phyloP scores from a whole-genome alignment of 2,888 invertebrate species.

The Nycteola revayana region DNA sequence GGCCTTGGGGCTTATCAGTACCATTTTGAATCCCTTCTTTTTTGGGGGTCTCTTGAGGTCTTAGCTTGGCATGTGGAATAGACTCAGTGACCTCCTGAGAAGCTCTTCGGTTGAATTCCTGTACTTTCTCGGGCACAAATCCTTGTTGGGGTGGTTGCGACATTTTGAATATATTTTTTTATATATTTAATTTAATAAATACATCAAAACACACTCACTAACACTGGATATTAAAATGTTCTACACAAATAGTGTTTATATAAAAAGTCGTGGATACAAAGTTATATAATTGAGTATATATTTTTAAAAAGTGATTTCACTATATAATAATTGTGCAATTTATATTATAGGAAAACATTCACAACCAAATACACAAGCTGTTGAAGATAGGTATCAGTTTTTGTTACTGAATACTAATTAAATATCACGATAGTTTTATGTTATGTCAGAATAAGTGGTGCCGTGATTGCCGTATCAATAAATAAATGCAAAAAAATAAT shows the following conservation, averaged over 20 bases:
- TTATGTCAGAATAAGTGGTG: too few species aligned
- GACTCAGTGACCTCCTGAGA: conserved; percentile 66
- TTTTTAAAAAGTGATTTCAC: conserved; percentile 24
- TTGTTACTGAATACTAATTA: too few species aligned
- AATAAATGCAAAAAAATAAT: too few species aligned
- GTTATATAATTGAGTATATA: conserved; percentile 25
- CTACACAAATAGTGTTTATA: conserved; percentile 33
- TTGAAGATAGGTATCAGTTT: too few species aligned
- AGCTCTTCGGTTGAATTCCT: conserved; percentile 68
- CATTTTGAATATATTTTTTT: too few species aligned
- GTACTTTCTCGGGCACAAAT: conserved; percentile 69
- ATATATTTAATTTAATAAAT: conserved; percentile 22
- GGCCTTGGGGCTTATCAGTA: conserved; percentile 33
- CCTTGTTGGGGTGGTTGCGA: conserved; percentile 71
- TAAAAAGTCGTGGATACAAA: conserved; percentile 33
- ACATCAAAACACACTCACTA: conserved; percentile 36
- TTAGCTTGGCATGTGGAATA: conserved; percentile 34
- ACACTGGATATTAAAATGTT: conserved; percentile 28
- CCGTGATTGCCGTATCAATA: too few species aligned
- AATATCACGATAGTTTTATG: too few species aligned
- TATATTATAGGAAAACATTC: conserved; percentile 57
- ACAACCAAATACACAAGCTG: conserved; percentile 65
- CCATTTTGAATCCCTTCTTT: conserved; percentile 55
- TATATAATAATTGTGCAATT: conserved; percentile 32
- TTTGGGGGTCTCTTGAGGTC: conserved; percentile 46